Base-by-base conservation (phyloP, 2,888 invertebrate genomes). In the Operophtera brumata region DNA sequence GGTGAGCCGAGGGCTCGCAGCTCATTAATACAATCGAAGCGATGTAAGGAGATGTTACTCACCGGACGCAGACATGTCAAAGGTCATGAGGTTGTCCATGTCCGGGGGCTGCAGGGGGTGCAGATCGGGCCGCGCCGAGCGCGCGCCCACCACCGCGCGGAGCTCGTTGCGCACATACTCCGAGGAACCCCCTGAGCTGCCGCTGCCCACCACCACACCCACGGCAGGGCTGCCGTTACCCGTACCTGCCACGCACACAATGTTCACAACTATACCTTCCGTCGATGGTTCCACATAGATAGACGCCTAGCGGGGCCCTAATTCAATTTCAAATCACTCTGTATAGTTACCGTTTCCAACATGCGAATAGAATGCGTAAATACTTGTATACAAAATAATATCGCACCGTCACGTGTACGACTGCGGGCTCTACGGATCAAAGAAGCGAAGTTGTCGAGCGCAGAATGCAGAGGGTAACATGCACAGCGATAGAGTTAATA, bases 121-220 rank as follows among this genome's bases (percentile, higher is more conserved):
- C 68, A 85, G 73, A 68, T 83, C 88, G 75, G 83, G 90, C 67
- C 77, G 90, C 65, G 91, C 90, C 32, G 95, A 94, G 73, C 97
- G 93, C 49, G 96, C 96, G 65, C 95, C 96, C 56, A 97, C 97
- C 61, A 96, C 94, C 44, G 96, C 96, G 69, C 97, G 92, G 73
- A 98, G 90, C 86, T 97, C 97, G 88, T 97, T 96, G 75, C 97
- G 93, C 67, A 97, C 97, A 86, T 95, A 97, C 88, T 97, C 97
- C 46, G 96, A 96, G 57, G 94, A 93, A 80, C 92, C 93, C 74
- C 91, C 92, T 73, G 90, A 92, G 64, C 64, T 71, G 25, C 55
- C 70, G 12, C 62, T 66, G 56, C 85, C 86, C 71, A 92, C 93
- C 90, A 88, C 59, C 47, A 62, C 54, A 26, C 66, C 41, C 57